phyloP scores from a whole-genome alignment of 1,140 invertebrate genomes.

The Drosophila pachea region DNA sequence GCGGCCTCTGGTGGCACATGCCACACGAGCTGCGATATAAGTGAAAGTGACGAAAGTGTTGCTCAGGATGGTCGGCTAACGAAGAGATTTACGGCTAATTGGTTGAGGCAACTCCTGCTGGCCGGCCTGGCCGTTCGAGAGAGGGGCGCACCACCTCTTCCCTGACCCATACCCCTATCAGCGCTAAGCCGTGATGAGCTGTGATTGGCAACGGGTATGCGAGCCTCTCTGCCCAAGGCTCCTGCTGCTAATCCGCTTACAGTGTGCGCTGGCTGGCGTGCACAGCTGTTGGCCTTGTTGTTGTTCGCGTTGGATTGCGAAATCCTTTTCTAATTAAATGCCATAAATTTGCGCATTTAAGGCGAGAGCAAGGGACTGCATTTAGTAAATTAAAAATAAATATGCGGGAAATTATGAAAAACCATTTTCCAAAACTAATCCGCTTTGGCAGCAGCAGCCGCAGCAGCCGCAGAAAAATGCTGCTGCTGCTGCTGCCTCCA shows the following conservation, averaged over 20 bases:
- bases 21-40: slow-evolving; percentile 4
- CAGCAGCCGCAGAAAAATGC: slow-evolving; percentile 19
- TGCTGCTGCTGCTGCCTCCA: too few relatives aligned
- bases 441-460: background rate
- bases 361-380: slow-evolving; percentile 38
- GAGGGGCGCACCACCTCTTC: slow-evolving; percentile 13
- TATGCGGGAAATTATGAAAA: slow-evolving; percentile 50
- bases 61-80: slow-evolving; percentile 7
- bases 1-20: slow-evolving; percentile 14
- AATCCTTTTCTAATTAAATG: slow-evolving; percentile 53
- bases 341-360: slow-evolving; percentile 48
- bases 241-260: slow-evolving; percentile 18
- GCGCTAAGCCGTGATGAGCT: slow-evolving; percentile 7
- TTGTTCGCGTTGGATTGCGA: slow-evolving; percentile 9
- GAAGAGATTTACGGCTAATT: slow-evolving; percentile 36
- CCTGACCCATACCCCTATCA: background rate
- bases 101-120: slow-evolving; percentile 27
- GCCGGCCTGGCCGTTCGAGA: background rate
- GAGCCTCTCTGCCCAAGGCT: slow-evolving; percentile 10
- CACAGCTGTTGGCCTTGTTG: background rate
- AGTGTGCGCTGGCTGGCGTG: slow-evolving; percentile 8
- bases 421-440: slow-evolving; percentile 2
- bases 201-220: slow-evolving; percentile 1
- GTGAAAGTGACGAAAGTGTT: slow-evolving; percentile 26
- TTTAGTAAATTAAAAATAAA: slow-evolving; percentile 64